Conservation (phyloP, 2,113 vertebrate species). For the Caretta caretta region DNA sequence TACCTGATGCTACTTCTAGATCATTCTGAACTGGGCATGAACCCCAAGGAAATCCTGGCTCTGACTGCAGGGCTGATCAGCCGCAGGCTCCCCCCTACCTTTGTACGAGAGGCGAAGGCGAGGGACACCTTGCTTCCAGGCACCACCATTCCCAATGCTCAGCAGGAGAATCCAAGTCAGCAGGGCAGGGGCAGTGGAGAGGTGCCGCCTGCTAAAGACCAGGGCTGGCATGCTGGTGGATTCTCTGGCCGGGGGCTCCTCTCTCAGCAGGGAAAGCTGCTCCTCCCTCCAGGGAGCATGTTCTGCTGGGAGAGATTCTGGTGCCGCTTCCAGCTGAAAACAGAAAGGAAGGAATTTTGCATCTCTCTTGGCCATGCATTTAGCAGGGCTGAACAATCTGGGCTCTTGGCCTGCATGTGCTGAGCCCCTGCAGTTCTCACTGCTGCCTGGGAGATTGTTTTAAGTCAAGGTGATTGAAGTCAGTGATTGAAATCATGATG, state of each 20-base stretch:
- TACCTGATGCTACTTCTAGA: background rate
- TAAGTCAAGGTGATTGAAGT: background rate
- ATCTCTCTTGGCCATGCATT: accelerated
- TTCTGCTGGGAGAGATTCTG: accelerated
- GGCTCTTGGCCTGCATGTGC: background rate
- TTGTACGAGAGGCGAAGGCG: conserved; percentile 74
- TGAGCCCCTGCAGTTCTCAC: background rate
- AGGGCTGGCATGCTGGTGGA: background rate
- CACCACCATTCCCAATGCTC: background rate
- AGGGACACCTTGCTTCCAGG: conserved; percentile 57
- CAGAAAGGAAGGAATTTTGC: background rate
- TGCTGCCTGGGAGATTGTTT: background rate
- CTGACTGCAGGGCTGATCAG: background rate
- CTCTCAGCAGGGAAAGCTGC: background rate
- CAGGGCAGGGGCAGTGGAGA: background rate
- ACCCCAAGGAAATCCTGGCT: background rate
- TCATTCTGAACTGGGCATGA: background rate
- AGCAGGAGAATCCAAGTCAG: conserved; percentile 45
- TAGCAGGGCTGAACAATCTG: background rate
- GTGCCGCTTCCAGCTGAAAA: background rate
- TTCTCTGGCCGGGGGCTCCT: background rate
- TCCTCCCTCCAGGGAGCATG: conserved; percentile 2
- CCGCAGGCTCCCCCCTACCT: conserved; percentile 61
- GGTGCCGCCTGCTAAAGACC: background rate
- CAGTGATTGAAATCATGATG: background rate